phyloP scores from a whole-genome alignment of 2,113 vertebrate species.

The Lathamus discolor region DNA sequence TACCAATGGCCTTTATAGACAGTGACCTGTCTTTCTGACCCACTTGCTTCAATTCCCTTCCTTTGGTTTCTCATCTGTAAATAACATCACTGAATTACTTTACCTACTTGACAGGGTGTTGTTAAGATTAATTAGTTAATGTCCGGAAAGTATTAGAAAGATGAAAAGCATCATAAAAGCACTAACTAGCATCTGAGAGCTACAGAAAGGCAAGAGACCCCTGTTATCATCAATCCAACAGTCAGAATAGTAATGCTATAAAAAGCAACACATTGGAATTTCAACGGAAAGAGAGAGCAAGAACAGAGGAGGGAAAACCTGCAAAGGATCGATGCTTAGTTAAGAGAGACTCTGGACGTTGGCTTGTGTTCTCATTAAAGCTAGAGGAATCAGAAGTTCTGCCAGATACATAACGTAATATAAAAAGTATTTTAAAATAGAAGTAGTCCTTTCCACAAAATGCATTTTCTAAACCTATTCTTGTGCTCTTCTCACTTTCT shows the following conservation, averaged over 20 bases:
- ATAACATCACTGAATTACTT: background rate
- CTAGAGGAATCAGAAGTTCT: background rate
- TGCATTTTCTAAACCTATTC: conserved; percentile 20
- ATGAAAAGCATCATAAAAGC: background rate
- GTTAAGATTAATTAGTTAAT: background rate
- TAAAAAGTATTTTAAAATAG: conserved; percentile 29
- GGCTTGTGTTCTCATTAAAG: background rate
- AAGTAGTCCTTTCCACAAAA: conserved; percentile 30
- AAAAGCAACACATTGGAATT: background rate
- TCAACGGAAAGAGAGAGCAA: background rate
- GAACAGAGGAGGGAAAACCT: background rate
- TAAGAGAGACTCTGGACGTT: background rate
- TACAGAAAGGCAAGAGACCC: background rate
- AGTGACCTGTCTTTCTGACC: background rate
- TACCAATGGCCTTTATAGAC: background rate
- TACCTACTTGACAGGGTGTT: background rate
- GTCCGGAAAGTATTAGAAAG: background rate
- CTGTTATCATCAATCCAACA: background rate
- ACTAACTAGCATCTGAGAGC: background rate
- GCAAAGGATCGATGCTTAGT: background rate
- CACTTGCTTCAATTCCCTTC: background rate
- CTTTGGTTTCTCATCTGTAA: background rate
- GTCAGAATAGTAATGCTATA: background rate
- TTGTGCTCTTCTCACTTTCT: background rate
- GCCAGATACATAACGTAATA: conserved; percentile 24